A percentile compares a stretch with the other conserved stretches of the same genome.
Evolutionary conservation across 1,140 invertebrate genomes (phyloP).

Genomic region (Leptestheria dahalacensis): DNA sequence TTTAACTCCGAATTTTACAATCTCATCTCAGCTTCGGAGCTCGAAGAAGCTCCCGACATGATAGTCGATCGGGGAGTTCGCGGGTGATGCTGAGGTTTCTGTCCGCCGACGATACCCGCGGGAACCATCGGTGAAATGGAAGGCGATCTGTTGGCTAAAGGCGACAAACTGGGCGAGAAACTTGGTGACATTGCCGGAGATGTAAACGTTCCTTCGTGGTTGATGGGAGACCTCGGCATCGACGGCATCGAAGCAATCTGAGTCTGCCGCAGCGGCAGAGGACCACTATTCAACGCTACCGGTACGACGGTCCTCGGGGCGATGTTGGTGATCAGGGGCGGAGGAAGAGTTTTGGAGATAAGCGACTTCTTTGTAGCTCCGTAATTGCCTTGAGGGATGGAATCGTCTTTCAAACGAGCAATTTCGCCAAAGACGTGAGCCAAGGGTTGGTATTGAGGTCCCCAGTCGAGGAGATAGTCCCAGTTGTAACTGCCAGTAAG

Average conservation of each 20-base stretch:
- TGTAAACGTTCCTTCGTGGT: constrained; percentile 64
- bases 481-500: constrained; percentile 95
- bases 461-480: constrained; percentile 95
- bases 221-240: constrained; percentile 72
- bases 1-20: too few species aligned
- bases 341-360: constrained; percentile 33
- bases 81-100: constrained; percentile 8
- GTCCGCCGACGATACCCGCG: constrained; percentile 7
- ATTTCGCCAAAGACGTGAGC: constrained; percentile 96
- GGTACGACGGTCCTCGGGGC: constrained; percentile 65
- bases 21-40: constrained; percentile 16
- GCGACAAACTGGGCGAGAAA: constrained; percentile 84
- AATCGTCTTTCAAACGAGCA: constrained; percentile 85
- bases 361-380: constrained; percentile 27
- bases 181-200: constrained; percentile 84
- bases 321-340: constrained; percentile 46
- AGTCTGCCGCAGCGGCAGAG: constrained; percentile 20
- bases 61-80: constrained; percentile 5
- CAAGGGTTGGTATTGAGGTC: constrained; percentile 89
- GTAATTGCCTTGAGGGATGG: constrained; percentile 37
- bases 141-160: constrained; percentile 76
- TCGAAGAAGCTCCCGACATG: constrained; percentile 15
- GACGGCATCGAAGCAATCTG: constrained; percentile 38
- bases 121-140: constrained; percentile 64
- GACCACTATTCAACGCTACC: constrained; percentile 19